These are phyloP conservation scores for Nemurella pictetii DNA, from an alignment of 2,888 invertebrate species.

Conservation along the genomic window DNA sequence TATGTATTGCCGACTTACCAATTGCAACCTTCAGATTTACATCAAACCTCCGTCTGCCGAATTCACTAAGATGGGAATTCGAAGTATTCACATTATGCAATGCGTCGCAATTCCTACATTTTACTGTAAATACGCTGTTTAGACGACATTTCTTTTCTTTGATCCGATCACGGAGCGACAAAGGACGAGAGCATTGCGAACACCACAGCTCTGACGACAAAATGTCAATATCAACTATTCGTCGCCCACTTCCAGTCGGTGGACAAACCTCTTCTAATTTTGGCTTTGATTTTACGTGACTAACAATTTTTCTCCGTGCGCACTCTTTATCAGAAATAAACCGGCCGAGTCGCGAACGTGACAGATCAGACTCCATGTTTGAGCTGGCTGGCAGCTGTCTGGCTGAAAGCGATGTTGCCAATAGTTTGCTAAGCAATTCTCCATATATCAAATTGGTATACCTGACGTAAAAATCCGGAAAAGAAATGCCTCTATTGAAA, in stretches of 20 bases:
- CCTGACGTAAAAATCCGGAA: too few species aligned
- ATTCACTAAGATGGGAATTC: background rate
- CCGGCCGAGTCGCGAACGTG: background rate
- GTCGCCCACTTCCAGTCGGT: background rate
- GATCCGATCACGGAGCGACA: background rate
- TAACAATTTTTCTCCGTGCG: background rate
- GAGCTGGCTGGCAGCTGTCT: too few species aligned
- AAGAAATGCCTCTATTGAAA: too few species aligned
- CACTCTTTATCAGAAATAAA: background rate
- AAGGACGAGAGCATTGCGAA: background rate
- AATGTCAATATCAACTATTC: background rate
- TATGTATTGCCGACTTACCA: background rate
- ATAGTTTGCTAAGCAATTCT: too few species aligned
- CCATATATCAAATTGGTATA: too few species aligned
- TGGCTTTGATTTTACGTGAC: background rate
- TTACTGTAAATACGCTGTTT: background rate
- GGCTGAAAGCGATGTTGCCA: too few species aligned
- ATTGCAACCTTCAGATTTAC: background rate
- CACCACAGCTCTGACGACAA: background rate
- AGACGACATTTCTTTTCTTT: background rate
- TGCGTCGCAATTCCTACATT: background rate
- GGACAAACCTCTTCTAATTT: background rate
- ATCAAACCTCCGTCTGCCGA: background rate
- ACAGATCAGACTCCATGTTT: background rate
- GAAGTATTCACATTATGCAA: background rate